These are phyloP conservation scores for Alauda arvensis DNA, from an alignment of 2,797 vertebrate genomes.

Conservation along the genomic window DNA sequence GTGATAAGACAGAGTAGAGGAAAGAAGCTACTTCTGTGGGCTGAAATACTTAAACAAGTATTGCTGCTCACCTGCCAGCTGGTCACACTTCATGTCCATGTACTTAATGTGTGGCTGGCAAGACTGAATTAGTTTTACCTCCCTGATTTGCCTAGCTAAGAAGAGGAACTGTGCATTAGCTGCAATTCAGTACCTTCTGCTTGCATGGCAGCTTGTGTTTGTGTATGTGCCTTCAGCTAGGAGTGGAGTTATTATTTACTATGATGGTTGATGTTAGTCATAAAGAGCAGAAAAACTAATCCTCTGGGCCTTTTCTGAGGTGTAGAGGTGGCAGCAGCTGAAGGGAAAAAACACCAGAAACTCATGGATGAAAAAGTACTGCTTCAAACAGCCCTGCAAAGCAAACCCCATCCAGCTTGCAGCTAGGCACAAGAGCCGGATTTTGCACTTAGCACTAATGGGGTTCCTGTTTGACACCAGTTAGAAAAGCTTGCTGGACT, in stretches of 20 bases:
- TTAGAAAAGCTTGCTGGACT: neutral
- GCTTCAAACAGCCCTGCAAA: neutral
- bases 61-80: neutral
- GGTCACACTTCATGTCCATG: neutral
- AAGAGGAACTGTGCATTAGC: neutral
- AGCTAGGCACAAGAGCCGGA: neutral
- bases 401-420: neutral
- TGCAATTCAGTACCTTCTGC: neutral
- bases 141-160: neutral
- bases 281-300: neutral
- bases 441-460: fast-evolving
- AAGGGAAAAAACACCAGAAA: neutral
- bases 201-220: neutral
- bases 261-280: neutral
- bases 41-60: neutral
- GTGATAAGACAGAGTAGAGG: fast-evolving
- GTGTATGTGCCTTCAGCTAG: neutral
- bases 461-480: neutral
- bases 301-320: neutral
- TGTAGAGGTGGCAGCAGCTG: neutral
- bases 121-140: neutral
- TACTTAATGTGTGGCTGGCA: fast-evolving
- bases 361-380: neutral
- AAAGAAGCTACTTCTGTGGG: neutral
- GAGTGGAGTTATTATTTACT: neutral